Base-by-base conservation (phyloP, 2,797 vertebrate genomes). In the Microctenopoma steveboyesi region DNA sequence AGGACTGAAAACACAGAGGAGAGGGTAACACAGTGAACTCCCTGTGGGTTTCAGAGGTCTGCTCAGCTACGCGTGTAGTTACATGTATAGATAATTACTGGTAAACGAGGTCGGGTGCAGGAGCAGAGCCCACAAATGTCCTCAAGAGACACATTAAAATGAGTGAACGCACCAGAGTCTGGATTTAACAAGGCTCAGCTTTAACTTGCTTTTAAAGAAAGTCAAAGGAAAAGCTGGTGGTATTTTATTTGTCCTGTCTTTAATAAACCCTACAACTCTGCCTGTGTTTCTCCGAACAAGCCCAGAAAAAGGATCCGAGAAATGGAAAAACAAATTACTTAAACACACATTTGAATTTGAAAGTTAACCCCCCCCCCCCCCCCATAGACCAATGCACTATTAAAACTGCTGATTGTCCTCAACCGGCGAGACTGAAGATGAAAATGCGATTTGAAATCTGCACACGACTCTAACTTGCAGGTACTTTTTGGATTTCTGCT, bases 71-170 rank as follows among this genome's bases (percentile, higher is more conserved):
- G 47, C 58, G 7, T 78, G 52, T 52, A 37, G 52, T 35, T 65
- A 60, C 60, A 59, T 63, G 64, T 48, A 68, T 37, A 18, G 71
- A 42, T 55, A 53, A 73, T 62, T 58, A 68, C 3, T 28, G 28
- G 12, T 22, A 15, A 22, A 48, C 12, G 15, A 45, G 15, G 50
- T 74, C 67, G 39, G 14, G 16, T 42, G 25, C 25, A 11, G 48
- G 30, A 68, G 33, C 4, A 42, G 27, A 52, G 1, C 0, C 15
- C 46, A 2, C 45, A 27, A 65, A 45, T 25, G 13, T 16, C 27
- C 22, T 40, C 14, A 45, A 45, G 18, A 43, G 18, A n/a, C 35
- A 63, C 13, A 52, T 49, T 59, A 25, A 59, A 64, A 52, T 39
- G 15, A 59, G 28, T 14, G 47, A 16, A 12, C 14, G 13, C 46